Percentiles rank a stretch among this genome's conserved stretches.
Conservation (phyloP, 2,888 invertebrate genomes). For the Scotopteryx bipunctaria region DNA sequence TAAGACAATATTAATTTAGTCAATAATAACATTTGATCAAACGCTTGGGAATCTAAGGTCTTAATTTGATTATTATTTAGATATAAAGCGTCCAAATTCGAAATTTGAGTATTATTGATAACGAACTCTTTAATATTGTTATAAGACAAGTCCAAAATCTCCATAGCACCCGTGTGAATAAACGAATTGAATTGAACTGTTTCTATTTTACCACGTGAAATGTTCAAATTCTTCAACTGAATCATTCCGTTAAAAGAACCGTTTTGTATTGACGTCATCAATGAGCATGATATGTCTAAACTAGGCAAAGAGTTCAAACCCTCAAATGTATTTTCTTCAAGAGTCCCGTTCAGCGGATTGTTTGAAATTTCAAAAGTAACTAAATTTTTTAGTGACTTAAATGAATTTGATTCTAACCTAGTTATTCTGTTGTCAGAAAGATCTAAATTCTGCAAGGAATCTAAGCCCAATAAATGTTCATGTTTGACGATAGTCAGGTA, state of each 20-base stretch:
- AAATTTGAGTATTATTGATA: conserved; percentile 56
- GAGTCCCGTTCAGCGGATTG: conserved; percentile 54
- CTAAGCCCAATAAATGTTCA: conserved; percentile 48
- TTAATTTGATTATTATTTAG: conserved; percentile 58
- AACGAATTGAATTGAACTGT: conserved; percentile 59
- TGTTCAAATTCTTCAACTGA: conserved; percentile 53
- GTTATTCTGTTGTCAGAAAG: conserved; percentile 61
- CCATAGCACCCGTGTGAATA: conserved; percentile 48
- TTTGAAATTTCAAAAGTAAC: conserved; percentile 56
- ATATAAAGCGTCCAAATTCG: conserved; percentile 45
- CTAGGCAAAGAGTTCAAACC: conserved; percentile 55
- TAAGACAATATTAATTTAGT: conserved; percentile 47
- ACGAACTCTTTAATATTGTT: conserved; percentile 53
- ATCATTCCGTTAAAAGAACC: conserved; percentile 60
- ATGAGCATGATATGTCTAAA: conserved; percentile 59
- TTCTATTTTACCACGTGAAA: conserved; percentile 55
- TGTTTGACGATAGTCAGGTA: conserved; percentile 48
- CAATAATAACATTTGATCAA: conserved; percentile 45
- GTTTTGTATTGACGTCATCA: conserved; percentile 52
- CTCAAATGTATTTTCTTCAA: conserved; percentile 54
- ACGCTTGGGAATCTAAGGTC: conserved; percentile 38
- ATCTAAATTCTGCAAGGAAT: conserved; percentile 54
- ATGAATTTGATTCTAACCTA: conserved; percentile 50
- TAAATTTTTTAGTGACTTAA: conserved; percentile 48
- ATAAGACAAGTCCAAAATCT: conserved; percentile 60